Conservation (phyloP, 2,113 vertebrate genomes). For the Triplophysa rosa region DNA sequence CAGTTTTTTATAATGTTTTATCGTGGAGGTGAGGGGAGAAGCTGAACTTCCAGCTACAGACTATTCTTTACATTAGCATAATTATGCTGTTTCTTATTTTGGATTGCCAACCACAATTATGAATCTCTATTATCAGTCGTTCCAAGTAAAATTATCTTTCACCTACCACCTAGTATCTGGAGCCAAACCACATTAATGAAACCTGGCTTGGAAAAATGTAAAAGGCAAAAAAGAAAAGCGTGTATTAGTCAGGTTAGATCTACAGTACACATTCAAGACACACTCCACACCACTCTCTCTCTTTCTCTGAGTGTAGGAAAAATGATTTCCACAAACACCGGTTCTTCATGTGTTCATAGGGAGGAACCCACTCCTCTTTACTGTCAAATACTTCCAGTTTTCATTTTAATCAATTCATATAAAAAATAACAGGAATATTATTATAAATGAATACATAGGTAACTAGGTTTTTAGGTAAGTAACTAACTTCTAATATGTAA, state of each 20-base stretch:
- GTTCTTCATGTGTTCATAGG: slow-evolving; percentile 30
- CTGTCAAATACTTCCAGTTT: slow-evolving; percentile 28
- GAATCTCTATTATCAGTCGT: slow-evolving; percentile 52
- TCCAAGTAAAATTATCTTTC: slow-evolving; percentile 46
- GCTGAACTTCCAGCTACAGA: slow-evolving; percentile 36
- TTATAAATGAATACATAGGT: background rate
- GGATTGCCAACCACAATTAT: slow-evolving; percentile 43
- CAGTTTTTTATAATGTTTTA: slow-evolving; percentile 50
- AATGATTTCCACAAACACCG: slow-evolving; percentile 22
- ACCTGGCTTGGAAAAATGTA: slow-evolving; percentile 68
- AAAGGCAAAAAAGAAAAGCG: slow-evolving; percentile 59
- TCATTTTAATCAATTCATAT: slow-evolving; percentile 27
- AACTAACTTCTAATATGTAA: too few species aligned
- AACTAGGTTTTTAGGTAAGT: too few species aligned
- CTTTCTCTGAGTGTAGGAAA: slow-evolving; percentile 1
- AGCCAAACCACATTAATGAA: slow-evolving; percentile 59
- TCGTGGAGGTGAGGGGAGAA: slow-evolving; percentile 5
- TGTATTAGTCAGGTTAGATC: slow-evolving; percentile 48
- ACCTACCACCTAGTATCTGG: slow-evolving; percentile 54
- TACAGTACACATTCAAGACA: slow-evolving; percentile 24
- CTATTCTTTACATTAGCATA: slow-evolving; percentile 35
- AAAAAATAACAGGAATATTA: slow-evolving; percentile 14
- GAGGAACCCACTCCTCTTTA: slow-evolving; percentile 23
- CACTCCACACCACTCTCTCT: background rate
- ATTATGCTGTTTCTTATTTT: slow-evolving; percentile 51